These are phyloP conservation scores for Spodoptera exigua DNA, from an alignment of 2,888 invertebrate genomes.

Conservation along the genomic window DNA sequence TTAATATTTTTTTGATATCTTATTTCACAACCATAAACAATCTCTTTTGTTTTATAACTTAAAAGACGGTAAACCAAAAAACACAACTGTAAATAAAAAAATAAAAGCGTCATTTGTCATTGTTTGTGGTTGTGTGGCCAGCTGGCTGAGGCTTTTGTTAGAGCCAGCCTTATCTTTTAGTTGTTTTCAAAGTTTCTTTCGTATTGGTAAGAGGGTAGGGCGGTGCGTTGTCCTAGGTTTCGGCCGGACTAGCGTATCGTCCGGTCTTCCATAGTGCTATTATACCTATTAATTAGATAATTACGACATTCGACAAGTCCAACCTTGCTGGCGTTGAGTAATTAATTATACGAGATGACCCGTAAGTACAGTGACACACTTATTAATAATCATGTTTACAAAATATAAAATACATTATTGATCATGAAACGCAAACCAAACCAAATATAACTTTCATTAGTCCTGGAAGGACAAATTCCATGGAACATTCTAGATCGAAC, in stretches of 20 bases:
- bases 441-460: neutral
- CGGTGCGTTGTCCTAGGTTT: constrained; percentile 89
- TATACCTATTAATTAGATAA: constrained; percentile 54
- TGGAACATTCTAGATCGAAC: constrained; percentile 71
- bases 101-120: constrained; percentile 12
- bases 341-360: constrained; percentile 79
- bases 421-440: constrained; percentile 6
- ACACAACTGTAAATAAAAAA: constrained; percentile 1
- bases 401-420: constrained; percentile 16
- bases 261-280: constrained; percentile 71
- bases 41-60: constrained; percentile 1
- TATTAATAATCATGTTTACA: constrained; percentile 32
- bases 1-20: too few species aligned
- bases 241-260: constrained; percentile 89
- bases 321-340: constrained; percentile 65
- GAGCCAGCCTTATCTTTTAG: constrained; percentile 74
- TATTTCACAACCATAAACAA: neutral
- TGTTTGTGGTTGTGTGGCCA: constrained; percentile 74
- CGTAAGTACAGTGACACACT: constrained; percentile 76
- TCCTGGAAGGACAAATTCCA: constrained; percentile 49
- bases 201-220: constrained; percentile 78
- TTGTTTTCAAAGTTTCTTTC: constrained; percentile 79
- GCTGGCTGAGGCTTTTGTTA: constrained; percentile 68
- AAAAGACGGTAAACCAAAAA: neutral
- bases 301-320: constrained; percentile 62